Conservation (phyloP, 2,888 invertebrate genomes). For the Sclerodermus sp. region DNA sequence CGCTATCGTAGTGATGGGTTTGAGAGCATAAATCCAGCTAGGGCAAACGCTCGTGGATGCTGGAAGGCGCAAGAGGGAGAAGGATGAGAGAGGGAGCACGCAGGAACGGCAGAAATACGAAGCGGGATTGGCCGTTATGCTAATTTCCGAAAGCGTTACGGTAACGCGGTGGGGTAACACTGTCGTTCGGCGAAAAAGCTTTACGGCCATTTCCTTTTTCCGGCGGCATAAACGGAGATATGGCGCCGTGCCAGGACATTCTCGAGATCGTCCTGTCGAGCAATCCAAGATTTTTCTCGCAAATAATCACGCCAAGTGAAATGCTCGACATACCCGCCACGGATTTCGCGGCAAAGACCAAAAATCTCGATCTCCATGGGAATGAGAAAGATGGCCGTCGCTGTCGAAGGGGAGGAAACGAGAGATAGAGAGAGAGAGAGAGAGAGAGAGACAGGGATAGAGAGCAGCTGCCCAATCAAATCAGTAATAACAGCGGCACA, state of each 20-base stretch:
- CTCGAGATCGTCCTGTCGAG: slow-evolving; percentile 14
- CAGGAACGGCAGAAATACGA: not conserved
- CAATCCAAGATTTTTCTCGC: slow-evolving; percentile 20
- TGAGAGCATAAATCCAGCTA: not conserved
- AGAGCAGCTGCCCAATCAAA: no score
- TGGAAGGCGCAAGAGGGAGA: no score
- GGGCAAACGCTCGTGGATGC: not conserved
- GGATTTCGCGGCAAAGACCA: no score
- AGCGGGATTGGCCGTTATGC: slow-evolving; percentile 13
- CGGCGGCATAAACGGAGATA: slow-evolving; percentile 16
- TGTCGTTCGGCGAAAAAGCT: slow-evolving; percentile 12
- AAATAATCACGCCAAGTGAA: slow-evolving; percentile 18
- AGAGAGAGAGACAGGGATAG: no score
- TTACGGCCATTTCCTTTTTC: slow-evolving; percentile 16
- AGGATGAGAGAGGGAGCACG: no score
- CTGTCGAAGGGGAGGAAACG: no score
- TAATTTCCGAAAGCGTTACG: slow-evolving; percentile 13
- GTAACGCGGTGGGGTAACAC: slow-evolving; percentile 12
- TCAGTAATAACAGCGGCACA: no score
- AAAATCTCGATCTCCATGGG: no score
- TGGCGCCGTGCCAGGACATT: slow-evolving; percentile 31
- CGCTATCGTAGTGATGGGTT: not conserved
- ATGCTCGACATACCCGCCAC: not conserved
- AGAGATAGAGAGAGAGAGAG: no score
- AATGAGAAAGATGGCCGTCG: no score